These are phyloP conservation scores for Hyles euphorbiae DNA, from an alignment of 1,140 invertebrate species.

Conservation along the genomic window DNA sequence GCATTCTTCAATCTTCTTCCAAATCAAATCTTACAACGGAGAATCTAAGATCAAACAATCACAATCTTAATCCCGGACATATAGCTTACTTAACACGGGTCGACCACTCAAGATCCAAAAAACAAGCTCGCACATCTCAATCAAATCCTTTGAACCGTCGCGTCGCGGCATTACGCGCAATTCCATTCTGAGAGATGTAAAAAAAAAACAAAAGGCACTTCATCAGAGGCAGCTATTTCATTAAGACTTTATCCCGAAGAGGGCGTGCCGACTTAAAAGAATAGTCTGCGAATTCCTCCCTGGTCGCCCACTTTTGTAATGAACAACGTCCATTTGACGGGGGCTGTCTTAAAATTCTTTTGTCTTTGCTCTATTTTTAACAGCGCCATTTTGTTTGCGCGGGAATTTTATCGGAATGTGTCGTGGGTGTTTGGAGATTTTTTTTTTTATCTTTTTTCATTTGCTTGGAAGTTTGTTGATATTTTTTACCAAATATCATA, in stretches of 20 bases:
- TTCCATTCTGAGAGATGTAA: neutral
- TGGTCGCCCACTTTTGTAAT: slow-evolving; percentile 50
- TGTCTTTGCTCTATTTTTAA: slow-evolving; percentile 22
- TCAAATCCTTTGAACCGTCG: too few species aligned
- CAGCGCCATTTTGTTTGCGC: neutral
- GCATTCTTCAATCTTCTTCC: too few species aligned
- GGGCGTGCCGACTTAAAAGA: slow-evolving; percentile 41
- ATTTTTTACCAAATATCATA: neutral
- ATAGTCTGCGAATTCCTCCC: slow-evolving; percentile 36
- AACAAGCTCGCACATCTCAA: too few species aligned
- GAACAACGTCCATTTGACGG: slow-evolving; percentile 59
- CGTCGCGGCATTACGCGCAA: too few species aligned
- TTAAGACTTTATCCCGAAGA: slow-evolving; percentile 52
- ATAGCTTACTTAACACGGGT: too few species aligned
- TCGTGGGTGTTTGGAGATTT: too few species aligned
- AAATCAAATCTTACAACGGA: too few species aligned
- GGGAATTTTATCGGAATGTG: too few species aligned
- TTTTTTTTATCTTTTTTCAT: too few species aligned
- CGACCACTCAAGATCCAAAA: too few species aligned
- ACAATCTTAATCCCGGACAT: too few species aligned
- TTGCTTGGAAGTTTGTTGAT: neutral
- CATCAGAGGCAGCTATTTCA: slow-evolving; percentile 69
- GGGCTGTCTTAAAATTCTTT: slow-evolving; percentile 34
- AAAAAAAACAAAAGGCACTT: slow-evolving; percentile 27
- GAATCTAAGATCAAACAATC: too few species aligned